phyloP scores from a whole-genome alignment of 2,797 vertebrate genomes.

The Phalloptychus januarius region DNA sequence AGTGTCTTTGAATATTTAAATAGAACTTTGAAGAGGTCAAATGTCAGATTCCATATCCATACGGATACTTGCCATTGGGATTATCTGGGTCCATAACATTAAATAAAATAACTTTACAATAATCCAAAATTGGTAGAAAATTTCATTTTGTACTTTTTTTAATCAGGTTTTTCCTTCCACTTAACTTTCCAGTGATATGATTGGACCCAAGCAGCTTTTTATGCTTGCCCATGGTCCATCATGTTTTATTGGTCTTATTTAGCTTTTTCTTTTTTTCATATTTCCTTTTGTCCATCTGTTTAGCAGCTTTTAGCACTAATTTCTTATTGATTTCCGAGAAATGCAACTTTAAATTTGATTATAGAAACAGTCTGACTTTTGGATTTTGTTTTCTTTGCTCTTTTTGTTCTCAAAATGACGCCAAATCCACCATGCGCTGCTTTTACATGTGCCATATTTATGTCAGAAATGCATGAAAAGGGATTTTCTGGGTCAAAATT shows the following conservation, averaged over 20 bases:
- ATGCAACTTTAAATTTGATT: background rate
- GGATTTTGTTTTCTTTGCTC: background rate
- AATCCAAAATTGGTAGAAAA: background rate
- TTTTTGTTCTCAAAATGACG: background rate
- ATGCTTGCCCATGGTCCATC: background rate
- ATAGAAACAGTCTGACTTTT: background rate
- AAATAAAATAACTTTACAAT: background rate
- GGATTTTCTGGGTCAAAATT: constrained; percentile 12
- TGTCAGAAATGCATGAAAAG: constrained; percentile 1
- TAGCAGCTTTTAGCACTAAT: background rate
- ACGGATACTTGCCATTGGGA: background rate
- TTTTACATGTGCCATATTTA: background rate
- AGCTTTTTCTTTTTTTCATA: background rate
- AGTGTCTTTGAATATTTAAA: background rate
- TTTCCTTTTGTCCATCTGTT: background rate
- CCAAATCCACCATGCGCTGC: background rate
- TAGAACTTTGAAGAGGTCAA: background rate
- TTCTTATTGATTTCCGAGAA: background rate
- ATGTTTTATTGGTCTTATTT: background rate
- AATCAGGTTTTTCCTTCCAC: background rate
- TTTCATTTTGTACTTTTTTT: background rate
- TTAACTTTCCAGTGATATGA: background rate
- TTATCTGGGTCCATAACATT: background rate
- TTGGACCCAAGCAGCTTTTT: background rate
- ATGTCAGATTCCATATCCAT: background rate